Conservation (phyloP, 1,140 invertebrate species). For the Drosophila takahashii region DNA sequence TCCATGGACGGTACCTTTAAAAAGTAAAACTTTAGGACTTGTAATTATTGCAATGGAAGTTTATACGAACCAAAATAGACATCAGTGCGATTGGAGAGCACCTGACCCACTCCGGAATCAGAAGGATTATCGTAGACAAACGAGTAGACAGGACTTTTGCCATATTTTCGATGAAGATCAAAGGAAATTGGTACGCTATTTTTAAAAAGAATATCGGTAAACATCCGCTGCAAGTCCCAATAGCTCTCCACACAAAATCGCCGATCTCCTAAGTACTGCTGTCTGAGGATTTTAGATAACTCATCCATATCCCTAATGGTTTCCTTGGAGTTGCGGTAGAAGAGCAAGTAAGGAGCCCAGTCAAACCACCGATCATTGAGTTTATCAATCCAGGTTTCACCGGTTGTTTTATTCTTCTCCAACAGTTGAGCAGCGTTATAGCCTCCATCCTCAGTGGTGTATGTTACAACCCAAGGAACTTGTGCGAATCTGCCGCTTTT, state of each 20-base stretch:
- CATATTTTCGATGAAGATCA: constrained; percentile 39
- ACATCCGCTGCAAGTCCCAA: constrained; percentile 48
- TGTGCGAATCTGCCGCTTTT: constrained; percentile 84
- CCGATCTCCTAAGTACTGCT: constrained; percentile 42
- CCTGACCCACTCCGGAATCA: constrained; percentile 22
- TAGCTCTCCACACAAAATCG: constrained; percentile 56
- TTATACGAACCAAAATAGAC: constrained; percentile 31
- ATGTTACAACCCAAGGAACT: constrained; percentile 86
- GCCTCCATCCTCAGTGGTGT: constrained; percentile 86
- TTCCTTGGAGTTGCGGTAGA: constrained; percentile 34
- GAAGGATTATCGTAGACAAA: constrained; percentile 65
- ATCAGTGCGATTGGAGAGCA: constrained; percentile 44
- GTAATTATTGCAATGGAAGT: neutral
- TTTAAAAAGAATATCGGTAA: constrained; percentile 62
- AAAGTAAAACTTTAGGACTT: neutral
- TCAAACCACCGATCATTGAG: constrained; percentile 59
- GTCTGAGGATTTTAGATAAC: constrained; percentile 33
- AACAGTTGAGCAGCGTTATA: constrained; percentile 85
- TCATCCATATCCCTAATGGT: constrained; percentile 34
- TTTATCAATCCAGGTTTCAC: constrained; percentile 21
- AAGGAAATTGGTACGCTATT: constrained; percentile 41
- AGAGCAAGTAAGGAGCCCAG: constrained; percentile 54
- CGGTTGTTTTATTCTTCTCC: constrained; percentile 9
- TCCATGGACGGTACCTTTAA: constrained; percentile 31
- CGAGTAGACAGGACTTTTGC: constrained; percentile 46